A percentile compares a stretch with the other conserved stretches of the same genome.
phyloP scores from a whole-genome alignment of 2,797 vertebrate genomes.

The Thalassophryne amazonica region DNA sequence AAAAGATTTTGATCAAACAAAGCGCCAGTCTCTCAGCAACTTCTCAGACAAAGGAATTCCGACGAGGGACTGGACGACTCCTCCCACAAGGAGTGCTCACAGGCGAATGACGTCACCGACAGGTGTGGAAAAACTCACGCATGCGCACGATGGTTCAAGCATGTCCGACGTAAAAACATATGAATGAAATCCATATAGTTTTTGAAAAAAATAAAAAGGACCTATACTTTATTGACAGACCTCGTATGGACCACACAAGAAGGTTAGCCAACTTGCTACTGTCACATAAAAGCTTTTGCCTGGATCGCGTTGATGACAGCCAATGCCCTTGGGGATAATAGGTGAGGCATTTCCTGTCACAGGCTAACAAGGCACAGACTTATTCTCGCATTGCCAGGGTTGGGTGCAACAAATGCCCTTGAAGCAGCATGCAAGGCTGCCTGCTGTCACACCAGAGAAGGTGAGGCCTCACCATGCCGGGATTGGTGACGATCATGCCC shows the following conservation, averaged over 20 bases:
- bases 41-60: too few species aligned
- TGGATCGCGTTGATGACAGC: slow-evolving; percentile 24
- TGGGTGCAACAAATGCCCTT: slow-evolving; percentile 31
- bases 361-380: slow-evolving; percentile 30
- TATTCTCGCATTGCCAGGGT: slow-evolving; percentile 22
- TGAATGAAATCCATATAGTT: too few species aligned
- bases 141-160: too few species aligned
- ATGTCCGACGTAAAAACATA: too few species aligned
- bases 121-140: too few species aligned
- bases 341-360: slow-evolving; percentile 46
- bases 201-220: too few species aligned
- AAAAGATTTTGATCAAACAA: too few species aligned
- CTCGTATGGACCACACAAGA: slow-evolving; percentile 22
- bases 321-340: slow-evolving; percentile 52
- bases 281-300: slow-evolving; percentile 35
- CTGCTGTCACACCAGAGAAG: slow-evolving; percentile 3
- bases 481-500: slow-evolving; percentile 98
- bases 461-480: slow-evolving; percentile 86
- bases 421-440: slow-evolving; percentile 27
- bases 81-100: too few species aligned
- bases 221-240: too few species aligned
- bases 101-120: too few species aligned
- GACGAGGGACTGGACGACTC: too few species aligned
- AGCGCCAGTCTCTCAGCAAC: too few species aligned
- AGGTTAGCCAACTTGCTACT: slow-evolving; percentile 38